A percentile compares a stretch with the other conserved stretches of the same genome.
Evolutionary conservation across 2,888 invertebrate genomes (phyloP).

Genomic region (Torymus tubicola): DNA sequence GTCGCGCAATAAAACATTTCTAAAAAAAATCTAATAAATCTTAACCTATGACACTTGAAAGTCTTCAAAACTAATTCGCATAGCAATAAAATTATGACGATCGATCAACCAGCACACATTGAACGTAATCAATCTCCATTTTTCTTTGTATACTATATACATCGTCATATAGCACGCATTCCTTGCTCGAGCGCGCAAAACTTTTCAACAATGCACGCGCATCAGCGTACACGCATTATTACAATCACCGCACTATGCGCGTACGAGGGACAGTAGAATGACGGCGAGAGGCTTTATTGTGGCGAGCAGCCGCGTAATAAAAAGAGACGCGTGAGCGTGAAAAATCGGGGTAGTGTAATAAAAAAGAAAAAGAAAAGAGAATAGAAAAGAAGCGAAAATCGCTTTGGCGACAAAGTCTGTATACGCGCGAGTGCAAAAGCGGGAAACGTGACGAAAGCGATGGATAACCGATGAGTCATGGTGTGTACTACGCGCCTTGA

Average conservation of each 20-base stretch:
- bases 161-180: neutral
- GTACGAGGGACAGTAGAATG: neutral
- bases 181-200: conserved; percentile 5
- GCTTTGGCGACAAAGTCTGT: conserved; percentile 16
- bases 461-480: conserved; percentile 47
- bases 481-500: neutral
- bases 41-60: no score
- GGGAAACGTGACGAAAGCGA: conserved; percentile 28
- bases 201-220: neutral
- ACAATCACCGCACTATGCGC: conserved; percentile 7
- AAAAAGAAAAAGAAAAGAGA: neutral
- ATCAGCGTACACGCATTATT: conserved; percentile 26
- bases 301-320: conserved; percentile 1
- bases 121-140: conserved; percentile 41
- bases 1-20: no score
- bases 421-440: no score
- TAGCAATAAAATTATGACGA: neutral
- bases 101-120: neutral
- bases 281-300: conserved; percentile 10
- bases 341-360: conserved; percentile 30
- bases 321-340: conserved; percentile 35
- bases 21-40: no score
- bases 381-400: conserved; percentile 16
- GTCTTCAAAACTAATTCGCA: no score
- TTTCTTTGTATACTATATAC: conserved; percentile 14